These are phyloP conservation scores for Calameuta filiformis DNA, from an alignment of 2,888 invertebrate species.

Conservation along the genomic window DNA sequence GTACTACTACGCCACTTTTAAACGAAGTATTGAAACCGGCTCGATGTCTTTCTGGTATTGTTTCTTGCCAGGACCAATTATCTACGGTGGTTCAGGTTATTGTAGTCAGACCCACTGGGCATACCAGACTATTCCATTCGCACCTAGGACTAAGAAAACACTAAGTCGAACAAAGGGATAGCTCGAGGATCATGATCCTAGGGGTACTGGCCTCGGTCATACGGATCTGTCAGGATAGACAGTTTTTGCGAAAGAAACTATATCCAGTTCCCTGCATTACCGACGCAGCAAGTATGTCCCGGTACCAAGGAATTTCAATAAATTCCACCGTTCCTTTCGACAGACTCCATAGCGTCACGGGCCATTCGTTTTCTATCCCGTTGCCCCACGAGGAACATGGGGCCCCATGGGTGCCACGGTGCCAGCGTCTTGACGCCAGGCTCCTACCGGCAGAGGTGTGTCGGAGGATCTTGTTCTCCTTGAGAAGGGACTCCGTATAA, in stretches of 20 bases:
- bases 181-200: background rate
- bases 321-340: background rate
- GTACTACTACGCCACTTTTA: background rate
- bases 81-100: background rate
- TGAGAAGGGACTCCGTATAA: constrained; percentile 10
- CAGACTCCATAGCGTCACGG: background rate
- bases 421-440: background rate
- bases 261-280: background rate
- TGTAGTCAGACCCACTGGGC: background rate
- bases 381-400: background rate
- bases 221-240: background rate
- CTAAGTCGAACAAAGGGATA: background rate
- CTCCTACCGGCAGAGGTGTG: background rate
- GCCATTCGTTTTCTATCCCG: background rate
- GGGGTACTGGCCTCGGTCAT: background rate
- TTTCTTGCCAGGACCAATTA: background rate
- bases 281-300: background rate
- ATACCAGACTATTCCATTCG: background rate
- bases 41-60: background rate
- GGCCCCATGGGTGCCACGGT: background rate
- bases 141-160: background rate
- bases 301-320: background rate
- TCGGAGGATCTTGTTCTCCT: background rate
- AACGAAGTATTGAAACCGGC: background rate
- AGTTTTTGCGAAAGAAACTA: background rate